Evolutionary conservation across 2,888 invertebrate species (phyloP), one percentile per base, ranked within the genome.

Genomic region (Embidobia sp.): DNA sequence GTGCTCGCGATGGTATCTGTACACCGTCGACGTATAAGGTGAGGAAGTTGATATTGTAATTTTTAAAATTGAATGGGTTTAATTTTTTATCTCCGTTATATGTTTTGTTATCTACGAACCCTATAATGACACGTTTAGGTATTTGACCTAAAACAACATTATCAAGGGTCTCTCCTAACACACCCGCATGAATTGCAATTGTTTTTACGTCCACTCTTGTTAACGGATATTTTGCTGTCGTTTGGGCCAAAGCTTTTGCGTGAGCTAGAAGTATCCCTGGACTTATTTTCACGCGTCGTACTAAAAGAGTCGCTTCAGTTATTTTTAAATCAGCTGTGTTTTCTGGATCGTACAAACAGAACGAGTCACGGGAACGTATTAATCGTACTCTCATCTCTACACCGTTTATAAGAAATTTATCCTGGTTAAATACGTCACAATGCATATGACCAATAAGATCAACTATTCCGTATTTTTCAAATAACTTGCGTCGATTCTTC

Each of bases 91-190:
- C 16, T 1, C 18, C 37, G 18, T 37, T 37, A 3, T 7, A 37
- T 7, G 8, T 2, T n/a, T 16, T 37, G 2, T 37, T 37, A 18
- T 37, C 15, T 1, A 37, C 1, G 11, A 35, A 35, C 1, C 3
- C 33, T 1, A 13, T 10, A 35, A 35, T 13, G 11, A 35, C 11
- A 4, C 37, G 7, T n/a, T 37, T 16, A 3, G 37, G 15, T 16
- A 37, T 3, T 15, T 37, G 16, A 0, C 84, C 84, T 1, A 79
- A 33, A 63, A 84, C 84, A 8, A 87, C 31, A 49, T 86, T 85
- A n/a, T n/a, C n/a, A n/a, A n/a, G n/a, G n/a, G n/a, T n/a, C n/a
- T n/a, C n/a, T n/a, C n/a, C n/a, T n/a, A 44, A 79, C 11, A 81
- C 77, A 0, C 79, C 80, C 0, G 49, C 5, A 3, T 79, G 70